Evolutionary conservation across 2,113 vertebrate species (phyloP).

Genomic region (Eretmochelys imbricata): DNA sequence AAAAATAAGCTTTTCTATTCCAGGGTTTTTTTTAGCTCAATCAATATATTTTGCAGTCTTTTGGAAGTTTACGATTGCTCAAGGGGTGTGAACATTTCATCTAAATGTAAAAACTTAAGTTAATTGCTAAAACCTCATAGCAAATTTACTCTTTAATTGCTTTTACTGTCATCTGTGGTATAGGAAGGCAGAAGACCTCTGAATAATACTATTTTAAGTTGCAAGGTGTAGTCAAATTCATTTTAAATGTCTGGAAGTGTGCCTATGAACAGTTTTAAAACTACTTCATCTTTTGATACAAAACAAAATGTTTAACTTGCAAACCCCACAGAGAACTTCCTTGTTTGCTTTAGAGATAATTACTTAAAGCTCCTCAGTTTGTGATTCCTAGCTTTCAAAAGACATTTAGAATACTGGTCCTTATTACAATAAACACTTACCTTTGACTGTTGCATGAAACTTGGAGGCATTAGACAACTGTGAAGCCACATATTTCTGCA

Average conservation of each 20-base stretch:
- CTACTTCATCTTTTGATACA: background rate
- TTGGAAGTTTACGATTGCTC: background rate
- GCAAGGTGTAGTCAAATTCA: background rate
- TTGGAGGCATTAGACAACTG: background rate
- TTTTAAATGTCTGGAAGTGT: background rate
- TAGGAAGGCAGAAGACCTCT: background rate
- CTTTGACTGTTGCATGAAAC: background rate
- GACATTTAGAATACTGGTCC: background rate
- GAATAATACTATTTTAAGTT: background rate
- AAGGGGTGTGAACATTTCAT: background rate
- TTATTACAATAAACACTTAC: background rate
- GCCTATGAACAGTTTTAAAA: background rate
- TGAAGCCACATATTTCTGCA: slow-evolving; percentile 44
- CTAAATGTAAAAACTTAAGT: background rate
- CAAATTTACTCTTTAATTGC: background rate
- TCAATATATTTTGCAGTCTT: background rate
- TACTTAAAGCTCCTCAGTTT: background rate
- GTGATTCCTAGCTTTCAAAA: background rate
- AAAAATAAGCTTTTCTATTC: background rate
- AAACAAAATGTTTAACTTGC: background rate
- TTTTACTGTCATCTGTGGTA: background rate
- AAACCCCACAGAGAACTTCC: background rate
- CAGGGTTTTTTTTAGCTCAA: background rate
- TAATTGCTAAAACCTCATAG: background rate
- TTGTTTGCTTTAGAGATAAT: background rate